Evolutionary conservation across 1,140 invertebrate species (phyloP), one percentile per base, ranked within the genome.

Genomic region (Notospermus geniculatus): DNA sequence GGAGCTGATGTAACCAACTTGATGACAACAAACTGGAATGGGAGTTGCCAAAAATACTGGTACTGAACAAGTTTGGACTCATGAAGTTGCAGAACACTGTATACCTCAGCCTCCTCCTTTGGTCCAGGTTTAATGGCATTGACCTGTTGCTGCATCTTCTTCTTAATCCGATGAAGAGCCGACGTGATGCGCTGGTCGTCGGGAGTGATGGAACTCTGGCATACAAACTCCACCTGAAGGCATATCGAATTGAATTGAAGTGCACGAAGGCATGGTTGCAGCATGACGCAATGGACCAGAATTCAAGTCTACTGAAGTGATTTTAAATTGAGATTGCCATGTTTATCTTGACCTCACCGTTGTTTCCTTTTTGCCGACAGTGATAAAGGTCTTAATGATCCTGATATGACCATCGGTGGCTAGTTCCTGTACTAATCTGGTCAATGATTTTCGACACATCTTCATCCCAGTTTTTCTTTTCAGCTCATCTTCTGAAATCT

Each of bases 401-500:
- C 86, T 87, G 1, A 89, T 75, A 39, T 86, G 80, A 4, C 87
- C 85, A 23, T 86, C 86, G 50, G 79, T 77, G 0, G 80, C 75
- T 30, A 89, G 75, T 68, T 82, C 84, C 46, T 83, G 73, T 13
- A 89, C 66, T 9, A 90, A 69, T 54, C 87, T 78, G 1, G 83
- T 61, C 5, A 89, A 71, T 1, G 87, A 86, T 72, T 86, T 88
- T 56, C 84, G 85, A 67, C 88, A 87, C 23, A 89, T 85, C 64
- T 79, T 84, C 2, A 36, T 81, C 23, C 80, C 74, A 52, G 82
- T 82, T 0, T 85, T 85, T 80, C 87, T 85, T 62, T 83, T 83
- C 25, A 77, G 73, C 73, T 87, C 85, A 62, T 83, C 80, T 54
- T 83, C 80, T 54, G 75, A 70, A 41, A 88, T 85, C 53, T 82